Base-by-base conservation (phyloP, 2,113 vertebrate species). In the Ursus arctos region DNA sequence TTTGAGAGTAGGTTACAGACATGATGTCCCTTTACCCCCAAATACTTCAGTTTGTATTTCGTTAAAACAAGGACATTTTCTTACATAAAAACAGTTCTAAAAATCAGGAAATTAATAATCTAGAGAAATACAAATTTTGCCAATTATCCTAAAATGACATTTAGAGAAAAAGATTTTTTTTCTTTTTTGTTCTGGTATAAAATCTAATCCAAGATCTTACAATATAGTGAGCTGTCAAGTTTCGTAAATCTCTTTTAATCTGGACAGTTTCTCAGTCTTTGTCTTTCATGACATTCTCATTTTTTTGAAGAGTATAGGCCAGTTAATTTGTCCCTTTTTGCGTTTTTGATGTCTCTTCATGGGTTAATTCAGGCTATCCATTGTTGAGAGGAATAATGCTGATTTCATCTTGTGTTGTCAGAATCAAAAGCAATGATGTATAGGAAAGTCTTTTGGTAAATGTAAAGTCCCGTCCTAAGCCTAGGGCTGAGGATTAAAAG, bases 371-470 rank as follows among this genome's bases (percentile, higher is more conserved):
- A 88, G 40, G 21, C 26, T 81, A 71, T 79, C 0, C 33, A 80
- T 77, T 82, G 59, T 36, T 92, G 53, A 92, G 4, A 79, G 69
- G 36, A 79, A 57, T 88, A 84, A 83, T n/a, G 57, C 11, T 65
- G 71, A 88, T 15, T 92, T 96, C 53, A 24, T 89, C 31, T 97
- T 92, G 40, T 80, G 10, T 88, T 74, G 55, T 67, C 95, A 92
- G 61, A 94, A 84, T 88, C 63, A 85, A 89, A 92, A 81, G 13
- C 31, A 92, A 80, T 47, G 63, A 80, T 51, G 16, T 79, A 19
- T 59, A 72, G 49, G 16, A 92, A 94, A 51, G 22, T 80, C 24
- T 16, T 95, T 82, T 95, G 51, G 67, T 94, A 84, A 97, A 81
- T 67, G 33, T 88, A 59, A 96, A 74, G 43, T 59, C 96, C n/a